Evolutionary conservation across 2,888 invertebrate genomes (phyloP), one percentile per base, ranked within the genome.

Genomic region (Strigamia transsilvanica): DNA sequence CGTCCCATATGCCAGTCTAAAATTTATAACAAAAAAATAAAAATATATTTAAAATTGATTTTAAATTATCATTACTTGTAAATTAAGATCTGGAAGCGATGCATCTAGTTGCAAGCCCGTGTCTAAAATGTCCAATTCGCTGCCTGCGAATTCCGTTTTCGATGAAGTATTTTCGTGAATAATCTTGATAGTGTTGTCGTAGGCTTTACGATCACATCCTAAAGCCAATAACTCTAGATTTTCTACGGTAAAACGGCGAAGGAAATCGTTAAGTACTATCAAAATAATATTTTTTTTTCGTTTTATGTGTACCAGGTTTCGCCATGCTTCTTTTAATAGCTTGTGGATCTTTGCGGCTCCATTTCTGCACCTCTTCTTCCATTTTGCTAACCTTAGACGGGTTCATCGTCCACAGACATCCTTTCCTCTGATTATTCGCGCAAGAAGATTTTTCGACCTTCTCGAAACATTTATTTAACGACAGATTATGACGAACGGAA

Each of bases 311-410:
- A 93, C 94, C 94, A 86, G 98, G 98, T 90, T 93, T 94, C 56
- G 96, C 93, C 97, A 98, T 97, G 3, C 97, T 96, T 86, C 94
- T 94, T 85, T 94, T 93, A 82, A 98, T 97, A 10, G 96, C 96
- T 84, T 92, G 91, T 0, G 97, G 96, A 89, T 98, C 98, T 88
- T 98, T 98, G 84, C 96, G 92, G 27, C 97, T 95, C 97, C 98
- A 98, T 87, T 99, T 99, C 86, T 94, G 94, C 80, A 99, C 96
- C 89, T 99, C 98, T 87, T 98, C 97, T 86, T 98, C 97, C 97
- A 99, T 97, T 90, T 99, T 99, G 21, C 93, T 92, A 61, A 96
- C 93, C 89, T 98, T 98, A 15, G 94, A 93, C 0, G 98, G 98
- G 89, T 97, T 97, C 92, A 98, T 94, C 12, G 97, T 97, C 98